A percentile compares a stretch with the other conserved stretches of the same genome.
These are phyloP conservation scores for Myiopsitta monachus DNA, from an alignment of 2,113 vertebrate genomes.

Conservation along the genomic window DNA sequence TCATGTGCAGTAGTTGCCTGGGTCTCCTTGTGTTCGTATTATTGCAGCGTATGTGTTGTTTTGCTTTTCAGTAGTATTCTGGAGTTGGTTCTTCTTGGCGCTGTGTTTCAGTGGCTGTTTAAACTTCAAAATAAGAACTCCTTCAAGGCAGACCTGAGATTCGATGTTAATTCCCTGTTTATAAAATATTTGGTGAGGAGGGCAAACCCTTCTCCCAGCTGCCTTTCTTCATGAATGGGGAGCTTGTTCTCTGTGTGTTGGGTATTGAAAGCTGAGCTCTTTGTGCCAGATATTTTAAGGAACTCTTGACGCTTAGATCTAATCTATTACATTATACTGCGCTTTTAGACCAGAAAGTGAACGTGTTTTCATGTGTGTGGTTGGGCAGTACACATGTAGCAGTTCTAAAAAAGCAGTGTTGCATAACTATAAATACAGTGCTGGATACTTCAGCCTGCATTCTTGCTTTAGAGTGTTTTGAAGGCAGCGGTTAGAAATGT, in stretches of 20 bases:
- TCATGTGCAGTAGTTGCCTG: neutral
- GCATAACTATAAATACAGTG: conserved; percentile 32
- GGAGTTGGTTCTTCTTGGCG: conserved; percentile 35
- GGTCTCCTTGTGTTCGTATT: neutral
- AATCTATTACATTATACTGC: conserved; percentile 27
- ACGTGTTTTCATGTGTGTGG: neutral
- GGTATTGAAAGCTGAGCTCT: conserved; percentile 52
- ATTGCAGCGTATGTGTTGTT: neutral
- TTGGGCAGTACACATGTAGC: conserved; percentile 20
- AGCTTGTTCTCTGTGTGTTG: conserved; percentile 55
- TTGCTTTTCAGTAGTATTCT: conserved; percentile 2
- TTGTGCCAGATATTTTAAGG: conserved; percentile 67
- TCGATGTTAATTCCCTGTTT: conserved; percentile 41
- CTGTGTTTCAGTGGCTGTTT: conserved; percentile 42
- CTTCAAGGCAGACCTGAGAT: conserved; percentile 43
- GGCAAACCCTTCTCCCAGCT: conserved; percentile 36
- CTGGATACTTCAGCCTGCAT: conserved; percentile 18
- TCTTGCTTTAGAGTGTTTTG: conserved; percentile 23
- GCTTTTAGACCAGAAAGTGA: conserved; percentile 30
- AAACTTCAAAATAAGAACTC: conserved; percentile 51
- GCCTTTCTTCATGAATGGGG: conserved; percentile 54
- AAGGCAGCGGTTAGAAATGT: conserved; percentile 28
- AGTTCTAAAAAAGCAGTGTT: conserved; percentile 25
- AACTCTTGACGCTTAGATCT: conserved; percentile 27
- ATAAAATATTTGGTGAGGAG: conserved; percentile 65